These are phyloP conservation scores for Ailuropoda melanoleuca DNA, from an alignment of 2,113 vertebrate genomes.

Conservation along the genomic window DNA sequence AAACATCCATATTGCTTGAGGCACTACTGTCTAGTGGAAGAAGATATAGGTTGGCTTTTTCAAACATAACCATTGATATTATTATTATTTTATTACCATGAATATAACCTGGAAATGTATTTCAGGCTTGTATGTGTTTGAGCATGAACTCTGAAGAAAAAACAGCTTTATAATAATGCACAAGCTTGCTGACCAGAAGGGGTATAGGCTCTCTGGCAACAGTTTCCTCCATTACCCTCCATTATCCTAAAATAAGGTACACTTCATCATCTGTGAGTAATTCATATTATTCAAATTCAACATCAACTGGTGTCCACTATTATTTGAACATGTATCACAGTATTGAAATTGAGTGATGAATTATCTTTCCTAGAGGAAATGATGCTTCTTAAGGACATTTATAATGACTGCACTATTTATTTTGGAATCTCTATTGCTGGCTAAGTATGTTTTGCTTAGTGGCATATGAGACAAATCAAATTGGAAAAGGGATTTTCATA, in stretches of 20 bases:
- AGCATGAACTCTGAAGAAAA: background rate
- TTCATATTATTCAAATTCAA: too few species aligned
- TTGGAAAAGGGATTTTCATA: too few species aligned
- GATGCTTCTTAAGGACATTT: too few species aligned
- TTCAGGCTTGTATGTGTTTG: background rate
- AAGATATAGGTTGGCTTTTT: background rate
- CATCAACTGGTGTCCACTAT: too few species aligned
- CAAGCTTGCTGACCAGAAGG: background rate
- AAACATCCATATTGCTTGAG: background rate
- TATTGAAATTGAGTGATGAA: too few species aligned
- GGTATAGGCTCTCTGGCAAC: background rate
- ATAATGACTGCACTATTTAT: too few species aligned
- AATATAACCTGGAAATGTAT: background rate
- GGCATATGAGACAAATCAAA: too few species aligned
- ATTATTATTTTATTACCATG: background rate
- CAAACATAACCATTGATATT: background rate
- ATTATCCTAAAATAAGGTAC: background rate
- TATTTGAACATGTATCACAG: too few species aligned
- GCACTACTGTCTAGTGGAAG: background rate
- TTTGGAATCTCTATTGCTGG: too few species aligned
- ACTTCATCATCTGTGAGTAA: background rate
- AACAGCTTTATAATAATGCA: background rate
- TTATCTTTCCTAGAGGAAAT: too few species aligned
- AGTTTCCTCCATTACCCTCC: background rate
- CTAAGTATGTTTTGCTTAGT: too few species aligned